These are phyloP conservation scores for Gila orcuttii DNA, from an alignment of 2,113 vertebrate species.

Conservation along the genomic window DNA sequence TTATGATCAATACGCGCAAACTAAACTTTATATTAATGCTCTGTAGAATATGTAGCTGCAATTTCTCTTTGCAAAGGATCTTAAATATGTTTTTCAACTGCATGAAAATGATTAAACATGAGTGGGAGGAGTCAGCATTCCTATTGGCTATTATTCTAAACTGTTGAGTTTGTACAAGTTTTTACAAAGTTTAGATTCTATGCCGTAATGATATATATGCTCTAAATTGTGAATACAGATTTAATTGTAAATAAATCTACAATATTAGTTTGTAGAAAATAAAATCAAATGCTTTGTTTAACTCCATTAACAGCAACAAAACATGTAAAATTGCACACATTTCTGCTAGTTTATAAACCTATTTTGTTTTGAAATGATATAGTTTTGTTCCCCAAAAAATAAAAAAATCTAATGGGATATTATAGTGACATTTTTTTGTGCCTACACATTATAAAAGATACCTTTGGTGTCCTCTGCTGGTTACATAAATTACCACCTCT, in stretches of 20 bases:
- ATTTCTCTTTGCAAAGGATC: background rate
- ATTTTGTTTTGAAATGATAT: background rate
- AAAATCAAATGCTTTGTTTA: too few species aligned
- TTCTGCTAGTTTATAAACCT: background rate
- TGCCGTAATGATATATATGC: background rate
- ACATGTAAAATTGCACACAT: background rate
- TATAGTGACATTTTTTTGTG: background rate
- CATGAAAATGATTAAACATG: background rate
- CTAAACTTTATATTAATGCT: background rate
- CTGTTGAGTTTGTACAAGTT: background rate
- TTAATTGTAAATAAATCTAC: too few species aligned
- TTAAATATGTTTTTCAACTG: constrained; percentile 11
- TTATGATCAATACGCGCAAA: background rate
- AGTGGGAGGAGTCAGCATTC: constrained; percentile 9
- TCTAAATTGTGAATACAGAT: background rate
- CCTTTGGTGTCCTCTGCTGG: constrained; percentile 57
- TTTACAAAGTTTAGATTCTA: too few species aligned
- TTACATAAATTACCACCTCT: background rate
- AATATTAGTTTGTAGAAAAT: background rate
- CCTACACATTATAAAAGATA: background rate
- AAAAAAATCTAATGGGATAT: background rate
- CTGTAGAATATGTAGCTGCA: background rate
- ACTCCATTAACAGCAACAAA: too few species aligned
- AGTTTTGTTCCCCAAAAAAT: too few species aligned
- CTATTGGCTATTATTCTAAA: background rate